Base-by-base conservation (phyloP, 2,888 invertebrate genomes). In the Drosophila pseudotalamancana region DNA sequence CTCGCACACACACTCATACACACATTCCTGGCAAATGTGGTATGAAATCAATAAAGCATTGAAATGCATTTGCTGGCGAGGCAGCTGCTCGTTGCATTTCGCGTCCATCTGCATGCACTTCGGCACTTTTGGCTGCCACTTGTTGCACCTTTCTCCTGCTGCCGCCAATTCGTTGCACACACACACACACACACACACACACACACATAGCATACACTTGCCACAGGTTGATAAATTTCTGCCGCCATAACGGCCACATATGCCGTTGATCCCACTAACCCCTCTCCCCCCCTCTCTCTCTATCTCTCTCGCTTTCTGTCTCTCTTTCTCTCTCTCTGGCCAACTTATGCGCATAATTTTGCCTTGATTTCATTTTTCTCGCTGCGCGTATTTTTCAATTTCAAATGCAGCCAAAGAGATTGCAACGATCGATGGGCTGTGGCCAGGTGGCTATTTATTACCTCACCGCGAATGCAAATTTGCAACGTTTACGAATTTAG, bases 281-380 rank as follows among this genome's bases (percentile, higher is more conserved):
- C 12, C 48, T 31, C 12, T 31, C 18, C 25, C 12, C 12, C 27
- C 21, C 29, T n/a, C 31, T 12, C 9, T 12, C 12, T 12, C 16
- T n/a, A 23, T 40, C 2, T 9, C 16, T 11, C 12, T 27, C 27
- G 9, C 25, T 11, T 6, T 9, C 25, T 25, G 6, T 25, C 25
- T 25, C 25, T 6, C 25, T 25, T 9, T 23, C 23, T 4, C 23
- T 23, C 25, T 25, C 39, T 11, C 3, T 32, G 29, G 9, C 23
- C 19, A 59, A 87, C 85, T 84, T 84, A 84, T 84, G 83, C 83
- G 83, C 83, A 84, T 84, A 87, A 84, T 84, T 81, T 84, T 84
- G 84, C 74, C 70, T 87, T 87, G 87, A 84, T 84, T 84, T 84
- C 77, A 84, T 84, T 84, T 82, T 84, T 74, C 83, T 87, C 84